Conservation (phyloP, 2,797 vertebrate species). For the Hyperoplus lanceolatus region DNA sequence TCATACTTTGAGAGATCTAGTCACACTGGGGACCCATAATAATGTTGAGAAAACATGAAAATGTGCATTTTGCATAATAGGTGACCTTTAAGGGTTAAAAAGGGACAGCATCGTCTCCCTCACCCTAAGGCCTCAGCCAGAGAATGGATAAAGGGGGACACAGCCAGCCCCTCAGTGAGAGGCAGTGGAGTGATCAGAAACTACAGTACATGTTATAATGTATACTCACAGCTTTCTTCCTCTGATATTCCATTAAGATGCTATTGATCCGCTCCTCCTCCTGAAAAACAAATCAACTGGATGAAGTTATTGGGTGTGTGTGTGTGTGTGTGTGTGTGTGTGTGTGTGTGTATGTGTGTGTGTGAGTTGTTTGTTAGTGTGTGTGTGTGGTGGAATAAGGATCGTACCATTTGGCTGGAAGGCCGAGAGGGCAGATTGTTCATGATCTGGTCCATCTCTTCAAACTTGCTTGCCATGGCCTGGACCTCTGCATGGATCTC, state of each 20-base stretch:
- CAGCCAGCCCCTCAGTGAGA: not conserved
- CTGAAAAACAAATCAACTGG: constrained; percentile 73
- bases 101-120: not conserved
- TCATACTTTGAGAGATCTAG: too few species aligned
- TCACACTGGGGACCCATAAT: too few species aligned
- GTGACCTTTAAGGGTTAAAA: not conserved
- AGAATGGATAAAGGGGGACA: not conserved
- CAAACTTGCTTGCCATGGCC: constrained; percentile 88
- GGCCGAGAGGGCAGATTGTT: constrained; percentile 85
- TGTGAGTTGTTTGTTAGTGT: not conserved
- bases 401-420: constrained; percentile 87
- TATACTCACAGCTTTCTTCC: constrained; percentile 94
- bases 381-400: not conserved
- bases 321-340: not conserved
- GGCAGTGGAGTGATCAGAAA: not conserved
- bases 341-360: not conserved
- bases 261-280: constrained; percentile 91
- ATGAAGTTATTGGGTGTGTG: not conserved
- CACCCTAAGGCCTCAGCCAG: not conserved
- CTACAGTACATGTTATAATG: not conserved
- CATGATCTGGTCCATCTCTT: constrained; percentile 92
- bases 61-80: too few species aligned
- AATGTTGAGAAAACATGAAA: too few species aligned
- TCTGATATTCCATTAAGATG: constrained; percentile 92
- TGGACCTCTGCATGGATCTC: constrained; percentile 95